Evolutionary conservation across 2,113 vertebrate species (phyloP).

Genomic region (Ariopsis seemanni): DNA sequence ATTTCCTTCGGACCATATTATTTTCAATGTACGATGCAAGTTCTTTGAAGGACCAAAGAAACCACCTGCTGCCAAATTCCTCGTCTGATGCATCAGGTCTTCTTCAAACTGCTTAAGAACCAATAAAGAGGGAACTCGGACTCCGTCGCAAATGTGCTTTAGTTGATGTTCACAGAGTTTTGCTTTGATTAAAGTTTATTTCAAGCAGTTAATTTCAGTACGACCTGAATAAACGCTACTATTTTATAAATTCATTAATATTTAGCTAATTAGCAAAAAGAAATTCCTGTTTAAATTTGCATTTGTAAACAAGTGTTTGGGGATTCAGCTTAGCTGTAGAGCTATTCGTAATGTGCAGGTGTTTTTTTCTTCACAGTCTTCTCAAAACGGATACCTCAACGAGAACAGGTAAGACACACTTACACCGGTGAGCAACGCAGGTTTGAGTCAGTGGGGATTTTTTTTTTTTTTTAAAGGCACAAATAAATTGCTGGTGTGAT

Average conservation of each 20-base stretch:
- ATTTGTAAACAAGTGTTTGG: constrained; percentile 34
- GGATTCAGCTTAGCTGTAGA: constrained; percentile 32
- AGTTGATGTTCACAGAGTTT: neutral
- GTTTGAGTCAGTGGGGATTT: constrained; percentile 7
- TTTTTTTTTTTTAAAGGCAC: neutral
- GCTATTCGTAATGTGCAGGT: constrained; percentile 71
- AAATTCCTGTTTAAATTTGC: neutral
- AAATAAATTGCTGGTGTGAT: neutral
- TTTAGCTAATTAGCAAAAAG: neutral
- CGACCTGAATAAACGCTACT: neutral
- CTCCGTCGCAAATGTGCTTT: neutral
- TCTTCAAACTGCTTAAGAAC: neutral
- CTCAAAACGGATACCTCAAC: constrained; percentile 95
- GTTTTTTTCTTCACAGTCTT: constrained; percentile 83
- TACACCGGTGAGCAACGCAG: constrained; percentile 30
- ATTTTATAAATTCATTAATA: neutral
- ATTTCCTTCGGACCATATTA: neutral
- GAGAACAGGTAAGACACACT: constrained; percentile 89
- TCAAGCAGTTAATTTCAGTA: neutral
- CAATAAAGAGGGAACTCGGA: neutral
- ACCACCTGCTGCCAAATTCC: neutral
- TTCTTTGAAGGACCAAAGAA: neutral
- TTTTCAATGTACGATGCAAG: neutral
- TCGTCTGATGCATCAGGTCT: neutral
- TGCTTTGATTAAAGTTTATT: neutral